A percentile compares a stretch with the other conserved stretches of the same genome.
Evolutionary conservation across 2,113 vertebrate genomes (phyloP).

Genomic region (Heterotis niloticus): DNA sequence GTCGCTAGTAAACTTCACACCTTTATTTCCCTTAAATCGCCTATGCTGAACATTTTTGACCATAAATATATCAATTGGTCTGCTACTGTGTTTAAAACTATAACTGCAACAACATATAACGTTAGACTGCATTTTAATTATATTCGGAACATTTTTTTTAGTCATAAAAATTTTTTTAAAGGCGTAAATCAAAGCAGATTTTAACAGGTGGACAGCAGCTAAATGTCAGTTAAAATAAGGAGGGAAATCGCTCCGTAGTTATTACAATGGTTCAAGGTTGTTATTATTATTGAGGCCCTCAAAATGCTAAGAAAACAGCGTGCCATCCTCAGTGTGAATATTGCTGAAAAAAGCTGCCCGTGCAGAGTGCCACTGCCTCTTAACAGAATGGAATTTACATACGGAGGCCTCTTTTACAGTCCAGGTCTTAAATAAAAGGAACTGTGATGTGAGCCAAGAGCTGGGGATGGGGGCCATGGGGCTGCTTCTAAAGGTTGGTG

Average conservation of each 20-base stretch:
- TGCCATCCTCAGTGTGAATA: background rate
- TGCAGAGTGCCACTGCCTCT: background rate
- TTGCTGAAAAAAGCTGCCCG: background rate
- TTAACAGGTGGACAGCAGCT: background rate
- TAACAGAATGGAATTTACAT: constrained; percentile 27
- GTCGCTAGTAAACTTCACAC: too few species aligned
- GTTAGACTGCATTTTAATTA: too few species aligned
- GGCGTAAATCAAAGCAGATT: background rate
- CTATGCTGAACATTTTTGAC: too few species aligned
- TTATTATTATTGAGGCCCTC: constrained; percentile 2
- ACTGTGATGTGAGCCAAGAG: background rate
- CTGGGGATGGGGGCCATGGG: too few species aligned
- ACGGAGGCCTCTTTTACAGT: background rate
- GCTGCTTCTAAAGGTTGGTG: too few species aligned
- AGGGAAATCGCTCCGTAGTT: constrained; percentile 18
- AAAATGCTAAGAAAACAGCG: background rate
- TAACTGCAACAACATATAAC: too few species aligned
- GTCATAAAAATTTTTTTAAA: background rate
- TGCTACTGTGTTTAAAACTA: too few species aligned
- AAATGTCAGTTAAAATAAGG: background rate
- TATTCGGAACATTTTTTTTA: too few species aligned
- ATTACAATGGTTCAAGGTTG: constrained; percentile 12
- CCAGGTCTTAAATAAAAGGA: constrained; percentile 10
- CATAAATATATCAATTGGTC: too few species aligned
- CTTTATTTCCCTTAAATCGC: too few species aligned